phyloP scores from a whole-genome alignment of 2,113 vertebrate species.

The Platichthys flesus region DNA sequence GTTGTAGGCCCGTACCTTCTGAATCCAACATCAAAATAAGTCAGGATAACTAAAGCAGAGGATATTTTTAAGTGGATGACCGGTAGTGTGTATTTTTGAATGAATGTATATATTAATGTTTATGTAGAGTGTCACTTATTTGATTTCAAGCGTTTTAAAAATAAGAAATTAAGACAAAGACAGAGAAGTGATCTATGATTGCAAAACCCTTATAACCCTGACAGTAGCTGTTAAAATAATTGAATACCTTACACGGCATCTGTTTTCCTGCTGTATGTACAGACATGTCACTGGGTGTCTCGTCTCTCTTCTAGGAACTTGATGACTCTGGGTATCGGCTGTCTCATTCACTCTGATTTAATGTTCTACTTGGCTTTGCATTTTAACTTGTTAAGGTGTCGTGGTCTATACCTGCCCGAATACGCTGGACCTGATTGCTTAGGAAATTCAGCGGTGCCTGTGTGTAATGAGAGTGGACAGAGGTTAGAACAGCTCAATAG shows the following conservation, averaged over 20 bases:
- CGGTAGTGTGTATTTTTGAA: too few species aligned
- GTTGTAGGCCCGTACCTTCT: too few species aligned
- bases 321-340: conserved; percentile 35
- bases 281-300: conserved; percentile 21
- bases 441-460: conserved; percentile 84
- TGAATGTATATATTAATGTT: too few species aligned
- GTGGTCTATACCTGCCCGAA: conserved; percentile 80
- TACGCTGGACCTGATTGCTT: conserved; percentile 86
- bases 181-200: too few species aligned
- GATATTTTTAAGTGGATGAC: too few species aligned
- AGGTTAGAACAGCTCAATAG: conserved; percentile 96
- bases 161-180: too few species aligned
- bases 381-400: conserved; percentile 75
- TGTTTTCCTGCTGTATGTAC: conserved; percentile 9
- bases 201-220: too few species aligned
- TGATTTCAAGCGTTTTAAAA: too few species aligned
- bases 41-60: too few species aligned
- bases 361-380: conserved; percentile 75
- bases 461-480: conserved; percentile 92
- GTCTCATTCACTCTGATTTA: conserved; percentile 62
- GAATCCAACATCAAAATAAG: too few species aligned
- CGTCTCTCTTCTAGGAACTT: conserved; percentile 10
- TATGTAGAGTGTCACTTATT: too few species aligned
- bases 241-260: background rate
- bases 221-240: conserved; percentile 1